A percentile compares a stretch with the other conserved stretches of the same genome.
Evolutionary conservation across 2,888 invertebrate genomes (phyloP).

Genomic region (Scaptomyza reducta): DNA sequence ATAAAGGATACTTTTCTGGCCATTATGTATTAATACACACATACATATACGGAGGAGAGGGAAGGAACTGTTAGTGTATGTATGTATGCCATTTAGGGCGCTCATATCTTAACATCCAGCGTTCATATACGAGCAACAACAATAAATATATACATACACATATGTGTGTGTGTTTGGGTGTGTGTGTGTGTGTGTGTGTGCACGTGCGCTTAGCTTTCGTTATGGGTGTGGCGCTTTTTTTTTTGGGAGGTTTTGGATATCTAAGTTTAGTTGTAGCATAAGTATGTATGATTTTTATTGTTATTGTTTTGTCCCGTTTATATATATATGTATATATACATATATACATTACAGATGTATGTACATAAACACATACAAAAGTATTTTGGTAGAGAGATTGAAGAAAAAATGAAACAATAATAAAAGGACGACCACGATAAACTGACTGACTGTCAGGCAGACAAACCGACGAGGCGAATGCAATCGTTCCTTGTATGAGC

Average conservation of each 20-base stretch:
- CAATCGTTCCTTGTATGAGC: constrained; percentile 61
- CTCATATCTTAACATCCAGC: constrained; percentile 66
- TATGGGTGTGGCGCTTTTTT: constrained; percentile 3
- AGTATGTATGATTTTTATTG: constrained; percentile 81
- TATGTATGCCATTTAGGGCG: constrained; percentile 36
- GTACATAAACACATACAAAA: constrained; percentile 6
- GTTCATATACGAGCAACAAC: constrained; percentile 25
- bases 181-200: constrained; percentile 26
- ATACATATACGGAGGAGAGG: constrained; percentile 11
- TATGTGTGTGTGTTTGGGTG: neutral
- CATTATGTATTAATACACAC: constrained; percentile 56
- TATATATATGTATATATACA: constrained; percentile 35
- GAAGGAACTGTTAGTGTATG: constrained; percentile 11
- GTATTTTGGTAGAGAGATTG: constrained; percentile 51
- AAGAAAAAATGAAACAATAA: constrained; percentile 75
- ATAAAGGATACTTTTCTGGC: constrained; percentile 71
- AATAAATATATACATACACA: constrained; percentile 31
- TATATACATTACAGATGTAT: constrained; percentile 30
- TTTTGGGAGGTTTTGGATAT: constrained; percentile 7
- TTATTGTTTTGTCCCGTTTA: constrained; percentile 82
- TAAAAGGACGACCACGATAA: constrained; percentile 43
- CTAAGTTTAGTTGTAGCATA: constrained; percentile 32
- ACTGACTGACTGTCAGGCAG: constrained; percentile 19
- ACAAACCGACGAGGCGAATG: constrained; percentile 4
- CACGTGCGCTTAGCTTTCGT: constrained; percentile 37